Base-by-base conservation (phyloP, 2,888 invertebrate genomes). In the Mimachlamys varia region DNA sequence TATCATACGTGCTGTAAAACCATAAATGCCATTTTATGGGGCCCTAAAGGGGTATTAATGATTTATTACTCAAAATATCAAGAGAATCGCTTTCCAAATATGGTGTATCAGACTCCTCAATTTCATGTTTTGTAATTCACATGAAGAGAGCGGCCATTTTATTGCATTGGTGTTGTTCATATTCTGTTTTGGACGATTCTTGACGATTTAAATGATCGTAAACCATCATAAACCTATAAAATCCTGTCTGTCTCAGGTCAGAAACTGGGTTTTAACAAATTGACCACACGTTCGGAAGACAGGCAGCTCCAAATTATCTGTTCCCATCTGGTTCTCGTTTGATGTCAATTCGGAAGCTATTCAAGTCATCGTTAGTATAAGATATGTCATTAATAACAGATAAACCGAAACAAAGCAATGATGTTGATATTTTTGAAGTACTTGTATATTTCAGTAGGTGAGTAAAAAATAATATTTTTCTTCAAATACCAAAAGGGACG, bases 61-160 rank as follows among this genome's bases (percentile, higher is more conserved):
- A 76, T 76, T 76, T 76, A 76, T 76, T 76, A 76, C 76, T 76
- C 33, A 76, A 76, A 76, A 76, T 76, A 76, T 76, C 76, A 76
- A 76, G 76, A 76, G 76, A 76, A 15, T 76, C 76, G 27, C 76
- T 76, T 76, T 33, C 76, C 76, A 33, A 76, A 76, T 76, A 76
- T 76, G 76, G 76, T 27, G 27, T 76, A 76, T 76, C 76, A 33
- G 17, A 27, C 76, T 76, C 33, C 2, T 27, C 76, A 76, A 76
- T 76, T 76, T 76, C 76, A 76, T 76, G 76, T 76, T 76, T 76
- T 76, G 76, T 76, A 76, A 76, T 76, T 76, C 76, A 76, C 76
- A 76, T 76, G 76, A 76, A 76, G 76, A 76, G 76, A 76, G 33
- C 76, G 76, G 76, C 76, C 15, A 76, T 76, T 76, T 76, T 76